phyloP scores from a whole-genome alignment of 2,797 vertebrate genomes.

The Podarcis siculus region DNA sequence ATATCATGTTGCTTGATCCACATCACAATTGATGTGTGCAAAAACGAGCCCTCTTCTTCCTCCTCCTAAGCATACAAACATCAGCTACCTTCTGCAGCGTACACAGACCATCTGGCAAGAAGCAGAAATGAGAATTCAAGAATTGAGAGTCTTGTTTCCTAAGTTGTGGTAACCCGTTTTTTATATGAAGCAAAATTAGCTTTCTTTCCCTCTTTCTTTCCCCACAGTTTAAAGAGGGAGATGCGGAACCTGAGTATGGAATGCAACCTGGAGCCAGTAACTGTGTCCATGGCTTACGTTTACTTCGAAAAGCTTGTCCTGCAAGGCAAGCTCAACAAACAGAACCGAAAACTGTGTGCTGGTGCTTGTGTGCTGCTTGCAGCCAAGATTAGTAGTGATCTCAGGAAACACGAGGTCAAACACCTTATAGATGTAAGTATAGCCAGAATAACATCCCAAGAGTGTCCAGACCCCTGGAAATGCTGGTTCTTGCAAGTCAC shows the following conservation, averaged over 20 bases:
- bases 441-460: background rate
- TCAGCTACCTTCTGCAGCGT: background rate
- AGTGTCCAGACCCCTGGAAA: background rate
- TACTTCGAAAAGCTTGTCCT: slow-evolving; percentile 99
- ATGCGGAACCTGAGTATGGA: slow-evolving; percentile 93
- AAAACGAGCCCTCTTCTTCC: background rate
- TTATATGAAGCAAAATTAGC: fast-evolving
- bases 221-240: slow-evolving; percentile 90
- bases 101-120: background rate
- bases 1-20: background rate
- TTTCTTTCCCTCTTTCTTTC: background rate
- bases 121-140: background rate
- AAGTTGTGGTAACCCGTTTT: background rate
- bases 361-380: slow-evolving; percentile 94
- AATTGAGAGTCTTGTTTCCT: background rate
- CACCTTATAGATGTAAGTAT: slow-evolving; percentile 94
- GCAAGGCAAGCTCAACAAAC: slow-evolving; percentile 95
- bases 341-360: slow-evolving; percentile 97
- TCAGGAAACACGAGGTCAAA: slow-evolving; percentile 92
- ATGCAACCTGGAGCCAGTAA: slow-evolving; percentile 91
- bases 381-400: slow-evolving; percentile 98
- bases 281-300: slow-evolving; percentile 94
- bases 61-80: background rate
- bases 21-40: background rate
- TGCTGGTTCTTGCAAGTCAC: background rate